Percentiles rank a stretch among this genome's conserved stretches.
Evolutionary conservation across 2,888 invertebrate species (phyloP).

Genomic region (Hyposoter dolosus): DNA sequence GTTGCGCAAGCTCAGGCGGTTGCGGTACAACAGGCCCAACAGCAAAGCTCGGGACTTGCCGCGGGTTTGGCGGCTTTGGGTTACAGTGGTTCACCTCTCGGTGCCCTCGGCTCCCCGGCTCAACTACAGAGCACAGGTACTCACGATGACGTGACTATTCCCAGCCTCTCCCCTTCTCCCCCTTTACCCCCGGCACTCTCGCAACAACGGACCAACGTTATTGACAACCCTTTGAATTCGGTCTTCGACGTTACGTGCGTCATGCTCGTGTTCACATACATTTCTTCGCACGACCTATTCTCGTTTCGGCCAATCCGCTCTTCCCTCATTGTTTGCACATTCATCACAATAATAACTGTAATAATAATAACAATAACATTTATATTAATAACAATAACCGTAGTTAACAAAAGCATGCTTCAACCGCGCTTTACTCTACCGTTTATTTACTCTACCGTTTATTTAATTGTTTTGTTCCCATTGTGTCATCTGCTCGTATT

Average conservation of each 20-base stretch:
- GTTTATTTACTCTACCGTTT: slow-evolving; percentile 49
- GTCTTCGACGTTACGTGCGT: slow-evolving; percentile 23
- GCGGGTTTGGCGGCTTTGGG: slow-evolving; percentile 84
- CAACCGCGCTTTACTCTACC: slow-evolving; percentile 32
- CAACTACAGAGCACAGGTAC: slow-evolving; percentile 84
- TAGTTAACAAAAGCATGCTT: slow-evolving; percentile 57
- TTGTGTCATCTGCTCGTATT: slow-evolving; percentile 38
- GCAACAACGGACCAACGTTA: slow-evolving; percentile 34
- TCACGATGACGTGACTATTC: slow-evolving; percentile 56
- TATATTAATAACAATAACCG: slow-evolving; percentile 50
- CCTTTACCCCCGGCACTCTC: neutral
- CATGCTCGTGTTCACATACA: neutral
- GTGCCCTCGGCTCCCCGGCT: slow-evolving; percentile 84
- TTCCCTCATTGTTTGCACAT: slow-evolving; percentile 49
- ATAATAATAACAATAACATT: slow-evolving; percentile 41
- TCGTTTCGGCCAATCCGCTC: slow-evolving; percentile 25
- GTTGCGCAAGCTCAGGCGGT: slow-evolving; percentile 84
- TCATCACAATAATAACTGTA: slow-evolving; percentile 15
- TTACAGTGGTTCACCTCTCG: slow-evolving; percentile 84
- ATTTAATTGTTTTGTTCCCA: slow-evolving; percentile 54
- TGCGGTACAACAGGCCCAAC: slow-evolving; percentile 84
- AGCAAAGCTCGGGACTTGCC: slow-evolving; percentile 83
- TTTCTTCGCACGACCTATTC: slow-evolving; percentile 22
- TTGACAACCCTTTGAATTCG: slow-evolving; percentile 31
- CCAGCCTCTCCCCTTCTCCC: neutral